phyloP scores from a whole-genome alignment of 2,797 vertebrate species.

The Cynodonichthys magdalenae region DNA sequence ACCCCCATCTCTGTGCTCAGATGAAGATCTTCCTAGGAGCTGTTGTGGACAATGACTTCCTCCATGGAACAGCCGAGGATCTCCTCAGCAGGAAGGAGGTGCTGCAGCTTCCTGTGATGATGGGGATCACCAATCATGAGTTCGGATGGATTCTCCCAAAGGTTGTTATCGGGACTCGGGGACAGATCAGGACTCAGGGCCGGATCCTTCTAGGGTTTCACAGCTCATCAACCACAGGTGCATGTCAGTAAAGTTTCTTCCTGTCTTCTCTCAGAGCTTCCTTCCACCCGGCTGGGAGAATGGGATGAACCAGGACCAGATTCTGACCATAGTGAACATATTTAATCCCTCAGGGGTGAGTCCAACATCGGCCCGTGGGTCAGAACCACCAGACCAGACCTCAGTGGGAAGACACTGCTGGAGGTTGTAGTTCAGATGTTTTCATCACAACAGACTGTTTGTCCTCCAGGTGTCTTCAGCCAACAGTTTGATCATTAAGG shows the following conservation, averaged over 20 bases:
- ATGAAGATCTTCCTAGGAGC: conserved; percentile 67
- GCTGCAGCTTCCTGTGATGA: conserved; percentile 77
- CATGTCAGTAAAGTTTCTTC: neutral
- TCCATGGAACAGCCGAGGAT: conserved; percentile 68
- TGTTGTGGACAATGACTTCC: conserved; percentile 74
- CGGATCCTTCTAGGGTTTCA: neutral
- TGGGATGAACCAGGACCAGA: conserved; percentile 68
- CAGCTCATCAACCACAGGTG: neutral
- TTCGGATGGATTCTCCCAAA: conserved; percentile 83
- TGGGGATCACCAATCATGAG: conserved; percentile 84
- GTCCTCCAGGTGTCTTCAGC: conserved; percentile 47
- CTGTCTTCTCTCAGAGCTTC: conserved; percentile 59
- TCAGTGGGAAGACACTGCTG: too few species aligned
- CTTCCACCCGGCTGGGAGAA: conserved; percentile 69
- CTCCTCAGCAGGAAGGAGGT: conserved; percentile 77
- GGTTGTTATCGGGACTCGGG: conserved; percentile 44
- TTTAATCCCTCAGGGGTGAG: conserved; percentile 75
- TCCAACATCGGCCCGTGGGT: too few species aligned
- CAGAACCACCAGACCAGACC: too few species aligned
- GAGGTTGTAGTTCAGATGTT: too few species aligned
- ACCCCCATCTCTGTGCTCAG: conserved; percentile 43
- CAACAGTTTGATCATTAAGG: conserved; percentile 69
- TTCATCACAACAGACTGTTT: neutral
- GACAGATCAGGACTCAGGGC: neutral
- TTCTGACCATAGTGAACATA: conserved; percentile 60